Base-by-base conservation (phyloP, 2,797 vertebrate genomes). In the Protosalanx chinensis region DNA sequence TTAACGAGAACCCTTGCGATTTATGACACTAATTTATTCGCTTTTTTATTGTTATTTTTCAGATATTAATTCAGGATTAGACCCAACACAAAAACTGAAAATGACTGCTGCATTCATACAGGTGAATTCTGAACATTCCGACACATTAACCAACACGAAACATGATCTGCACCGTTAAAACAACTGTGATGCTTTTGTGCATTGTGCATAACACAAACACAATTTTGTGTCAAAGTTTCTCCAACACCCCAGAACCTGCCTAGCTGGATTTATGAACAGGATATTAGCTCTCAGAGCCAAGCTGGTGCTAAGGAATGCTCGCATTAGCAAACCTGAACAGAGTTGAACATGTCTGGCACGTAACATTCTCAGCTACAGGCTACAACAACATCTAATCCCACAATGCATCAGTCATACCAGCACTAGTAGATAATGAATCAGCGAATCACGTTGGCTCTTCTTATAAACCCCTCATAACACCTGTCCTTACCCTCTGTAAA, bases 1-100 rank as follows among this genome's bases (percentile, higher is more conserved):
- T 68, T 69, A 73, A 71, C 56, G 68, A 71, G 64, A 37, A 60
- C 61, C 18, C 18, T 20, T 15, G 70, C 67, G 67, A 46, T 37
- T 56, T 56, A 56, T 56, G 12, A 46, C 41, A 46, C 12, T 41
- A 8, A 41, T 41, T 41, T 41, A 41, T 41, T 41, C 1, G 37
- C 10, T 41, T 41, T 41, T 8, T 41, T 41, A 41, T 46, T 13
- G 13, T 46, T 46, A 46, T 46, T 41, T 46, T 12, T 46, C 13
- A 13, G 12, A 8, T 46, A 46, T 46, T 46, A 46, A 46, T 46
- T 13, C 12, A 46, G 41, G 41, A 46, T 46, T 46, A 13, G 7
- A 46, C 41, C 2, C 8, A 13, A 46, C 41, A 46, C 41, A 46
- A 8, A 46, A 46, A 46, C 10, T 12, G 8, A 12, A 12, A 46